A percentile compares a stretch with the other conserved stretches of the same genome.
These are phyloP conservation scores for Oscheius sp. DNA, from an alignment of 2,888 invertebrate species.

Conservation along the genomic window DNA sequence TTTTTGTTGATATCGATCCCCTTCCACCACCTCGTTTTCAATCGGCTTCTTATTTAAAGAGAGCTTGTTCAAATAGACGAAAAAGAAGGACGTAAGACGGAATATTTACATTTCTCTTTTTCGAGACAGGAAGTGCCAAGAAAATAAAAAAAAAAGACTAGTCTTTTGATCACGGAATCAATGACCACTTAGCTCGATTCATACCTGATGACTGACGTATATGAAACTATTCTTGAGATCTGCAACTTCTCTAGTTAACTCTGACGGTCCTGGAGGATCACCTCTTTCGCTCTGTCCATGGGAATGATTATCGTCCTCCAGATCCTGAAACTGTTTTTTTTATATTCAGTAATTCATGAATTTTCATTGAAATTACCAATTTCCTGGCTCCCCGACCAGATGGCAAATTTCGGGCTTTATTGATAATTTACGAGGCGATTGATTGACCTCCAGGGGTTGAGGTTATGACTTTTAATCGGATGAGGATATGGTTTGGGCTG, in stretches of 20 bases:
- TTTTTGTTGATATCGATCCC: slow-evolving; percentile 2
- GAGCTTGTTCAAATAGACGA: background rate
- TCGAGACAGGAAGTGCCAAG: background rate
- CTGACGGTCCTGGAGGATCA: background rate
- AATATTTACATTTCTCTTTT: background rate
- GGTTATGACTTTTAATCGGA: background rate
- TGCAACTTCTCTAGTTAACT: slow-evolving; percentile 3
- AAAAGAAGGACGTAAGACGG: background rate
- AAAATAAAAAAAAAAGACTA: background rate
- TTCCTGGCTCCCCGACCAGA: slow-evolving; percentile 18
- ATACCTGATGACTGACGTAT: slow-evolving; percentile 32
- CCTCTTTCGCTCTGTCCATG: background rate
- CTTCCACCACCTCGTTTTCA: background rate
- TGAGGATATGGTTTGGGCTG: no score
- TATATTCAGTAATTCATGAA: background rate
- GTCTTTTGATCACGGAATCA: background rate
- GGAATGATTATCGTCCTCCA: slow-evolving; percentile 18
- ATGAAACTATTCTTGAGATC: slow-evolving; percentile 31
- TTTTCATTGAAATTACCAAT: slow-evolving; percentile 1
- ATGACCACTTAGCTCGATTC: background rate
- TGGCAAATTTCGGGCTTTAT: slow-evolving; percentile 25
- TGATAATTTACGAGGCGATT: slow-evolving; percentile 21
- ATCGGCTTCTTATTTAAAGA: background rate
- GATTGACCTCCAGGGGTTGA: background rate
- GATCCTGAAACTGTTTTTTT: slow-evolving; percentile 16